phyloP scores from a whole-genome alignment of 1,140 invertebrate genomes.

The Archegozetes longisetosus region DNA sequence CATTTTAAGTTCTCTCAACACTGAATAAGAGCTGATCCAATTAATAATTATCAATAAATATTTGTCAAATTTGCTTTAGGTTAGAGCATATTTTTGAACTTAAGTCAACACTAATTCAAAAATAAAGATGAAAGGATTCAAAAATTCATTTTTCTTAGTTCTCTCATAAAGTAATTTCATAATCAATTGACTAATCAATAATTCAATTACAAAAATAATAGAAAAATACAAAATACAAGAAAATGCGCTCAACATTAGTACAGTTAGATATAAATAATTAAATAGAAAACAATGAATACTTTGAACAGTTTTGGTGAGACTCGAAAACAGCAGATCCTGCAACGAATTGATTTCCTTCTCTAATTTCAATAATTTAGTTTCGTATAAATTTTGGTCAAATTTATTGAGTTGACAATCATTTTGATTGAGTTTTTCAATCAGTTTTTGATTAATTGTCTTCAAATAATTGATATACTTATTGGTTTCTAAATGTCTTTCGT shows the following conservation, averaged over 20 bases:
- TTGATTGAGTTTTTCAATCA: not conserved
- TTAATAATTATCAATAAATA: too few species aligned
- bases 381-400: not conserved
- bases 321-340: conserved; percentile 1
- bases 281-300: not conserved
- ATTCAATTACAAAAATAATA: not conserved
- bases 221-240: not conserved
- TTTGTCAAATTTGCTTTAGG: too few species aligned
- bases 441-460: not conserved
- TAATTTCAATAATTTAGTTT: not conserved
- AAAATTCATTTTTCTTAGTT: not conserved
- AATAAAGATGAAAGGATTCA: too few species aligned
- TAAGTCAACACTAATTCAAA: too few species aligned
- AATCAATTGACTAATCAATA: not conserved
- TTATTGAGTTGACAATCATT: not conserved
- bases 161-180: not conserved
- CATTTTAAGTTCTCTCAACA: too few species aligned
- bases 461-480: conserved; percentile 7
- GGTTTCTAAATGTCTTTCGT: conserved; percentile 5
- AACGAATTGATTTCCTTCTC: conserved; percentile 5
- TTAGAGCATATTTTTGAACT: too few species aligned
- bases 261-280: not conserved
- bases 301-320: not conserved
- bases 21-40: too few species aligned
- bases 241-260: not conserved